Evolutionary conservation across 2,888 invertebrate species (phyloP), one percentile per base, ranked within the genome.

Genomic region (Caenorhabditis sp.): DNA sequence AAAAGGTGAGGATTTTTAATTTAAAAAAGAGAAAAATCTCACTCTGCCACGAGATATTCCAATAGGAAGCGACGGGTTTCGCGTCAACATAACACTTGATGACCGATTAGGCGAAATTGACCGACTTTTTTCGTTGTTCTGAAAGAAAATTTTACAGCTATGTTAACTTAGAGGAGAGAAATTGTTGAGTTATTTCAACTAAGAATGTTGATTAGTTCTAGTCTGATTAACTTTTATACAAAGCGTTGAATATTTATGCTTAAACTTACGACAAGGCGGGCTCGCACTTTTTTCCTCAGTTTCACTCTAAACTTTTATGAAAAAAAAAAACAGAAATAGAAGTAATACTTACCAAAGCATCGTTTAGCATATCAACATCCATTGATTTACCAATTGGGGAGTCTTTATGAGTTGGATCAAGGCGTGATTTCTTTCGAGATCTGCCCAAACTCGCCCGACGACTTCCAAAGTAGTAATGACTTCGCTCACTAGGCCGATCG

Each of bases 71-170:
- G 79, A 80, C 17, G 78, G 77, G 38, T 78, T 75, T 27, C 81
- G 67, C 4, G 72, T 59, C 12, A 81, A 63, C 21, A 66, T 58
- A 26, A 65, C 70, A 7, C 70, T 70, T 58, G 69, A 72, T 60
- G 70, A 69, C 27, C 68, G 67, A 60, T 62, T 67, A 63, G 80
- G 78, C 58, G 82, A 82, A 63, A 78, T 81, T 62, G 83, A 83
- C 60, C 83, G 77, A 64, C 80, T 78, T 67, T 76, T 82, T 72
- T 80, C 71, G 62, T 69, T 52, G 62, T 53, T 69, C 79, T 79
- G 70, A 58, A 79, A 72, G 3, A 21, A 23, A 52, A 52, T 3
- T 52, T 52, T n/a, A n/a, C n/a, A n/a, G n/a, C 52, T 52, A 4
- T 7, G 3, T 23, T 4, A 21, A 21, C 7, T 52, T 52, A 21